phyloP scores from a whole-genome alignment of 2,888 invertebrate genomes.

The Deroplatys truncata region DNA sequence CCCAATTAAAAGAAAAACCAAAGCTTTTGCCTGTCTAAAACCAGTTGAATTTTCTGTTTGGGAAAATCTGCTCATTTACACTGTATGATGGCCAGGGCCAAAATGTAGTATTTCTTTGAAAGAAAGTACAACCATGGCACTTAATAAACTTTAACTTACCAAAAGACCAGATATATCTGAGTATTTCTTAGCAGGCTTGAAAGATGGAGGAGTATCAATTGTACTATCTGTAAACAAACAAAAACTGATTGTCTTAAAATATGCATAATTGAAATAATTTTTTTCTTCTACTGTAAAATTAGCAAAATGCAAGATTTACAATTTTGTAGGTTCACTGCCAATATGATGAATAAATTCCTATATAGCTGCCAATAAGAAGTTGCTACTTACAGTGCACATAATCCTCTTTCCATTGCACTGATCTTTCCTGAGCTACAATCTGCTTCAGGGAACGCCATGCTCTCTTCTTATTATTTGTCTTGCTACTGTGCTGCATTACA shows the following conservation, averaged over 20 bases:
- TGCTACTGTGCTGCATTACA: slow-evolving; percentile 44
- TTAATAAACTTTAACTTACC: slow-evolving; percentile 42
- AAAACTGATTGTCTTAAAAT: slow-evolving; percentile 26
- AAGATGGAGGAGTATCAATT: slow-evolving; percentile 87
- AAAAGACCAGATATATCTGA: slow-evolving; percentile 87
- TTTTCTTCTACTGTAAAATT: too few relatives aligned
- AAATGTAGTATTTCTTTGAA: too few relatives aligned
- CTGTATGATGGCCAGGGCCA: too few relatives aligned
- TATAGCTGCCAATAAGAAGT: background rate
- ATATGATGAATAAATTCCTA: background rate
- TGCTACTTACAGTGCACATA: slow-evolving; percentile 65
- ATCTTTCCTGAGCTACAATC: slow-evolving; percentile 74
- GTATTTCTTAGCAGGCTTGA: slow-evolving; percentile 88
- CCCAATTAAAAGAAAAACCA: too few relatives aligned
- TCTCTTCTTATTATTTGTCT: slow-evolving; percentile 63
- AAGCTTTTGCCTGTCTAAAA: too few relatives aligned
- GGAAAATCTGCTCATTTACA: too few relatives aligned
- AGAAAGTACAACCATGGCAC: too few relatives aligned
- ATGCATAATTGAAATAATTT: background rate
- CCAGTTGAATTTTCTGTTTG: too few relatives aligned
- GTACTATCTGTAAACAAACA: slow-evolving; percentile 62
- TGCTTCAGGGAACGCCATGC: slow-evolving; percentile 88
- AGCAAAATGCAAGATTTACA: too few relatives aligned
- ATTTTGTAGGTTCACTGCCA: too few relatives aligned
- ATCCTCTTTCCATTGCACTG: slow-evolving; percentile 72